These are phyloP conservation scores for Tortrix viridana DNA, from an alignment of 2,888 invertebrate genomes.

Conservation along the genomic window DNA sequence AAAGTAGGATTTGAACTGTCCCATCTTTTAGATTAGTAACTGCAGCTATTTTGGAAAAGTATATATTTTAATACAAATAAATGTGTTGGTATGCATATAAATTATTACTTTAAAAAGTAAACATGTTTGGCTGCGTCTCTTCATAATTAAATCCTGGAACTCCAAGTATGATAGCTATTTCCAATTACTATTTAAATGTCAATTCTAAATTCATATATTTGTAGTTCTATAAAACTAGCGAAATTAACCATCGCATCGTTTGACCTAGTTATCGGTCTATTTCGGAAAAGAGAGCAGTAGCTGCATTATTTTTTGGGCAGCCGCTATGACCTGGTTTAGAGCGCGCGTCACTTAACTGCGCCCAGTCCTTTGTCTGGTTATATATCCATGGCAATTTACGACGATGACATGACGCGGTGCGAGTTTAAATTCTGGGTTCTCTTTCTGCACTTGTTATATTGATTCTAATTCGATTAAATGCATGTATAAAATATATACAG, in stretches of 20 bases:
- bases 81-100: too few relatives aligned
- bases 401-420: not conserved
- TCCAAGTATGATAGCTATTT: too few relatives aligned
- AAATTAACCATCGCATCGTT: conserved; percentile 63
- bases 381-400: not conserved
- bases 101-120: too few relatives aligned
- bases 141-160: too few relatives aligned
- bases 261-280: conserved; percentile 77
- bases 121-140: too few relatives aligned
- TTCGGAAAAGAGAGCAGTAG: conserved; percentile 72
- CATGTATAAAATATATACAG: too few relatives aligned
- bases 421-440: too few relatives aligned
- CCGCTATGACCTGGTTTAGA: conserved; percentile 66
- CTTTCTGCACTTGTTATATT: too few relatives aligned
- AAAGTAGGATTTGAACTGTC: conserved; percentile 18
- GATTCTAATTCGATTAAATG: too few relatives aligned
- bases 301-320: conserved; percentile 77
- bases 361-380: conserved; percentile 42
- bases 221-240: conserved; percentile 42
- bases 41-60: conserved; percentile 11
- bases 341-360: conserved; percentile 37
- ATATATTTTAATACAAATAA: too few relatives aligned
- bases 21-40: conserved; percentile 20
- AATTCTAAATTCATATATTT: not conserved
- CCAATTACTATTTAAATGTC: not conserved